Base-by-base conservation (phyloP, 2,797 vertebrate species). In the Clarias laeviceps region DNA sequence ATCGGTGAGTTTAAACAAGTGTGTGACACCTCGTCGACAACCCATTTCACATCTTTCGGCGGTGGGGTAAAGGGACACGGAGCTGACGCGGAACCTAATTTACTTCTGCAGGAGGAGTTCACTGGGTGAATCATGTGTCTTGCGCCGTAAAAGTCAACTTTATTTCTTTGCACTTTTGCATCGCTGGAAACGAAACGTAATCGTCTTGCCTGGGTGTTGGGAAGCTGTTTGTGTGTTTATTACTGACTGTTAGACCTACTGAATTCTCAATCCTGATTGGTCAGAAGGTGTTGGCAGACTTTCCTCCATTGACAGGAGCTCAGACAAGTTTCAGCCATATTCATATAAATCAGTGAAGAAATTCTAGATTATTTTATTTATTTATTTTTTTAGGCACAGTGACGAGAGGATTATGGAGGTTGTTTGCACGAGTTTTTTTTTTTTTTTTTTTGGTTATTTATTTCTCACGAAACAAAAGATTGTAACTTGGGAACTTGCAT, bases 1-100 rank as follows among this genome's bases (percentile, higher is more conserved):
- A 77, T 81, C 40, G 61, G 50, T 54, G 29, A 54, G 59, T 86
- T 85, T 77, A 69, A 80, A 80, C 56, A 45, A 76, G 82, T 45
- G 70, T 18, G 62, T 27, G 70, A 86, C 69, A 50, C 66, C 62
- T 81, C 59, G 2, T 7, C 18, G 83, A 87, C 59, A 34, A 62
- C 56, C 70, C 27, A 80, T 85, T 80, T 76, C 37, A 69, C 84
- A 74, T 88, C 87, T 83, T 37, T 37, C 24, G 29, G 22, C 54
- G 0, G 54, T 0, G 62, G 4, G 80, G 45, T 45, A 0, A 32
- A 56, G 27, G 50, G 78, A 80, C 70, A 61, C 11, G 57, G 29
- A 1, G 37, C 40, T 0, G 66, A 32, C 22, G 64, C n/a, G 1
- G n/a, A 69, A 80, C 11, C 66, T 80, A 65, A 73, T 85, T 73